phyloP scores from a whole-genome alignment of 2,797 vertebrate genomes.

The Nyctalus aviator region DNA sequence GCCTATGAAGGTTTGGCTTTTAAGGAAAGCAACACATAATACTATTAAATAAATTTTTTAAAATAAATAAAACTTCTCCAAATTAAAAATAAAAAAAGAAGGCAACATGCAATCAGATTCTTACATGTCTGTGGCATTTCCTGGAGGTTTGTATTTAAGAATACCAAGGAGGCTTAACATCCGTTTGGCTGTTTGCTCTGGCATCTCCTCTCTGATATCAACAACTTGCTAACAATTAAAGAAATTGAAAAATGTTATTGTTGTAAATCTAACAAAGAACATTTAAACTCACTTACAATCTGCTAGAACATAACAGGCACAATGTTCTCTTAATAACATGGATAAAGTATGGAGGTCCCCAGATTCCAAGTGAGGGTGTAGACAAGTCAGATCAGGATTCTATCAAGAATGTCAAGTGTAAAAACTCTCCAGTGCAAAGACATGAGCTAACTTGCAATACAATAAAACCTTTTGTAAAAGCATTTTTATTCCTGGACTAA shows the following conservation, averaged over 20 bases:
- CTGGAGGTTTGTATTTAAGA: constrained; percentile 97
- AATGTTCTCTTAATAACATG: constrained; percentile 69
- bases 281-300: constrained; percentile 59
- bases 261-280: constrained; percentile 68
- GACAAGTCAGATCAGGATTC: constrained; percentile 52
- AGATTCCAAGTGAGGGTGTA: constrained; percentile 11
- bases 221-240: constrained; percentile 91
- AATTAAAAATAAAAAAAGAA: background rate
- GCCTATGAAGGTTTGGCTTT: background rate
- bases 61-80: background rate
- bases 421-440: constrained; percentile 40
- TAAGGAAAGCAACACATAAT: background rate
- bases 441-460: constrained; percentile 68
- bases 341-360: constrained; percentile 11
- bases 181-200: constrained; percentile 96
- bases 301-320: constrained; percentile 38
- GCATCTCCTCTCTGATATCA: constrained; percentile 97
- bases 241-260: constrained; percentile 65
- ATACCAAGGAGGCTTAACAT: constrained; percentile 94
- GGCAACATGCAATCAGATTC: constrained; percentile 79
- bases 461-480: constrained; percentile 65
- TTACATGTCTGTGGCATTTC: constrained; percentile 93
- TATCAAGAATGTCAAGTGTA: constrained; percentile 27
- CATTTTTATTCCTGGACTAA: constrained; percentile 59
- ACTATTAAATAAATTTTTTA: background rate